phyloP scores from a whole-genome alignment of 2,797 vertebrate species.

The Acridotheres tristis region DNA sequence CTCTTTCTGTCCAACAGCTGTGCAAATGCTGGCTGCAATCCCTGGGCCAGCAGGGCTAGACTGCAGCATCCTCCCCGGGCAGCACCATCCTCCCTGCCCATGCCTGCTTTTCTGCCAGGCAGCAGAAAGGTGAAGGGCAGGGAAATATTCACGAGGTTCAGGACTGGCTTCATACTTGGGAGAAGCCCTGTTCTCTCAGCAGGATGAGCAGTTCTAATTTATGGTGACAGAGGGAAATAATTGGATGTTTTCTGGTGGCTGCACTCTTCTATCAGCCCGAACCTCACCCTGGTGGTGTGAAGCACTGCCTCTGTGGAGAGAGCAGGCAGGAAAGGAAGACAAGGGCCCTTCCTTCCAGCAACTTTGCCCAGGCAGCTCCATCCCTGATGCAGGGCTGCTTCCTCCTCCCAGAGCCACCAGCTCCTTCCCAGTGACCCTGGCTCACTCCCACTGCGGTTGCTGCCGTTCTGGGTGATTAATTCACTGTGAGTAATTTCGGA shows the following conservation, averaged over 20 bases:
- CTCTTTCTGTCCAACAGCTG: background rate
- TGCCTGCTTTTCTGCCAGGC: background rate
- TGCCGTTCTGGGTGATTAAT: conserved; percentile 55
- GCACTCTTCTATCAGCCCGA: background rate
- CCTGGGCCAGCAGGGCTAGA: accelerated
- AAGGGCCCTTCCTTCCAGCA: background rate
- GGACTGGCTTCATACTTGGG: background rate
- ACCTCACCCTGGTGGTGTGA: background rate
- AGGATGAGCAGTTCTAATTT: background rate
- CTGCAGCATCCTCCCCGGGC: background rate
- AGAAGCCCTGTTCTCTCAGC: background rate
- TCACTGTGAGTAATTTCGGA: conserved; percentile 63
- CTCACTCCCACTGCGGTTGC: conserved; percentile 12
- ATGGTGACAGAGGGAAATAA: background rate
- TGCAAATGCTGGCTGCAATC: background rate
- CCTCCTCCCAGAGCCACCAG: background rate
- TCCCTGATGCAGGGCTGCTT: background rate
- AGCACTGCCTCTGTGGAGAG: background rate
- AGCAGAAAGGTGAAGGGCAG: background rate
- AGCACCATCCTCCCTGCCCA: background rate
- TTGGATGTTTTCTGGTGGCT: background rate
- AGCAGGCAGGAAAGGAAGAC: background rate
- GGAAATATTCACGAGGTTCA: background rate
- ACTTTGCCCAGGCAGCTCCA: background rate
- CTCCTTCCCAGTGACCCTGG: conserved; percentile 5